Percentiles rank a stretch among this genome's conserved stretches.
Evolutionary conservation across 2,797 vertebrate genomes (phyloP).

Genomic region (Clarias laeviceps): DNA sequence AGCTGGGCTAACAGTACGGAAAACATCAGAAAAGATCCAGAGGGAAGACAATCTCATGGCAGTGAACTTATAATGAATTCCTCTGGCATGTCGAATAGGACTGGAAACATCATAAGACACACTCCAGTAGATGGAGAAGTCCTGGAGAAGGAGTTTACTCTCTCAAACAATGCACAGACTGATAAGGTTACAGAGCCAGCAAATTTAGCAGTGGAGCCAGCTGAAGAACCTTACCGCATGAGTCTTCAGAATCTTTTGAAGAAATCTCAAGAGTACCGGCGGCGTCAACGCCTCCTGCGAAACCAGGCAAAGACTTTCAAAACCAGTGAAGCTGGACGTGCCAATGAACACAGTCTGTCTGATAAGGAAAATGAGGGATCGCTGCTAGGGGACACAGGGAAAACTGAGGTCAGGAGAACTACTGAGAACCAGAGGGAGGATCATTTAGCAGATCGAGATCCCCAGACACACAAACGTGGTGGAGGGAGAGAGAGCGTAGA

Average conservation of each 20-base stretch:
- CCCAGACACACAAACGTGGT: constrained; percentile 9
- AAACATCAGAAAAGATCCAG: constrained; percentile 15
- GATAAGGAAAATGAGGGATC: constrained; percentile 87
- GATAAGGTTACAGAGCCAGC: constrained; percentile 40
- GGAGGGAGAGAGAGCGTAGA: not conserved
- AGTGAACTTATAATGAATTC: constrained; percentile 59
- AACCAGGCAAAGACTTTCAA: constrained; percentile 67
- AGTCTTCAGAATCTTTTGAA: constrained; percentile 91
- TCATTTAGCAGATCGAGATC: constrained; percentile 6
- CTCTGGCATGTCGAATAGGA: constrained; percentile 58
- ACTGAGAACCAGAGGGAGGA: constrained; percentile 52
- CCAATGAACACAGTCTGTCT: constrained; percentile 73
- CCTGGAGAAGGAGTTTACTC: constrained; percentile 61
- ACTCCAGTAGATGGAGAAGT: constrained; percentile 71
- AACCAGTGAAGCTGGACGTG: constrained; percentile 60
- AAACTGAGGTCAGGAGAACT: constrained; percentile 54
- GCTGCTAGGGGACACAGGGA: constrained; percentile 45
- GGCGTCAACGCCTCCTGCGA: constrained; percentile 72
- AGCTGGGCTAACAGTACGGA: constrained; percentile 18
- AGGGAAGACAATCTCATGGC: constrained; percentile 27
- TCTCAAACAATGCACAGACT: constrained; percentile 23
- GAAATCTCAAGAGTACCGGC: constrained; percentile 88
- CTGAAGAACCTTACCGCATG: constrained; percentile 73
- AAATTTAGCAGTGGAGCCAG: not conserved
- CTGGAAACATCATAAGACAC: constrained; percentile 71